Evolutionary conservation across 2,888 invertebrate genomes (phyloP), one percentile per base, ranked within the genome.

Genomic region (Caenorhabditis sp.): DNA sequence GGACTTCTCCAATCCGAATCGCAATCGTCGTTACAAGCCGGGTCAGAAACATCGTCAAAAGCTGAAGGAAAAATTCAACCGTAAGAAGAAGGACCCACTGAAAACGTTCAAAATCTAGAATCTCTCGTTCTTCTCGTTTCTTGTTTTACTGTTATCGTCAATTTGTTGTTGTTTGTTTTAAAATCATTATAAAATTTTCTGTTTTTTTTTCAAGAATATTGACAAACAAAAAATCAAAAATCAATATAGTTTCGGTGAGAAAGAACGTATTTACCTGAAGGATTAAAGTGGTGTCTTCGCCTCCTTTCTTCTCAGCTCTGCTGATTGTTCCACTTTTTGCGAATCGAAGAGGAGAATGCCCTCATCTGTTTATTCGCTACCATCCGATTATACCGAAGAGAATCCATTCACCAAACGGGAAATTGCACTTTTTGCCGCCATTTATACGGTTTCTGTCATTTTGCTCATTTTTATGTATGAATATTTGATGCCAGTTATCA

Each of bases 401-500:
- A 79, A 79, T 58, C 79, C 76, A 23, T 79, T 76, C 59, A 67
- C 71, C 12, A 67, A 56, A 20, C 56, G 60, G 23, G 80, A 80
- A 50, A 66, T 80, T 31, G 27, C 52, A 7, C n/a, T 71, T 1
- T 72, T 80, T 58, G 61, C 67, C 14, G 56, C 67, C 21, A 63
- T 81, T 50, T 83, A 82, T 63, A 58, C 74, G 0, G 38, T 68
- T 36, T 76, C 78, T 50, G 83, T 84, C 1, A 54, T 81, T 2
- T n/a, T 73, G 21, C 65, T 84, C 10, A 76, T 83, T 50, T 20
- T 77, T 23, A 66, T 79, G 61, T 84, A 75, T 57, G 84, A 84
- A 63, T 63, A 67, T n/a, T 59, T 83, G 43, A 83, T 81, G 82
- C 84, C 84, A 3, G 82, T 84, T 14, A 76, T 82, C 71, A 76